Conservation (phyloP, 2,888 invertebrate species). For the Eurytoma adleriae region DNA sequence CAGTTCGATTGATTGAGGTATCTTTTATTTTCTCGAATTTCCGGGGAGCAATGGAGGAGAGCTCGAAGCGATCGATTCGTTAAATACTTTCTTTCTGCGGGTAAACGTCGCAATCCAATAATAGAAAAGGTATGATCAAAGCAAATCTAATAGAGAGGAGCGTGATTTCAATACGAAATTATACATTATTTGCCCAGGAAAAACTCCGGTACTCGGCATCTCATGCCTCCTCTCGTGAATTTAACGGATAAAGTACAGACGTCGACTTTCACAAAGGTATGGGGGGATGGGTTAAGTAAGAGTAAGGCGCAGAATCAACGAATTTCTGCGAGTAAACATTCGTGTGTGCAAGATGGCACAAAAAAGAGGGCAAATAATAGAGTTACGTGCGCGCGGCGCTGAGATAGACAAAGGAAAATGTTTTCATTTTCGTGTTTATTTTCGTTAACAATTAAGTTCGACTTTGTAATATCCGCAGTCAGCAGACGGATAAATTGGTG, state of each 20-base stretch:
- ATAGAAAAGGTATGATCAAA: conserved; percentile 35
- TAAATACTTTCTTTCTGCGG: no score
- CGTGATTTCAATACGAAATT: conserved; percentile 51
- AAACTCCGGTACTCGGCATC: conserved; percentile 2
- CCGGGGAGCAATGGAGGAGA: no score
- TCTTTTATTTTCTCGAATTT: no score
- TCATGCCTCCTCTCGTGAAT: conserved; percentile 42
- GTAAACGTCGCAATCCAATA: conserved; percentile 25
- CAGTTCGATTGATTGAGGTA: no score
- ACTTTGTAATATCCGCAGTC: no score
- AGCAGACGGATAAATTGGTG: no score
- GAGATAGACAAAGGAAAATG: neutral
- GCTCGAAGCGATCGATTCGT: no score
- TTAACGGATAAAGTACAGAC: conserved; percentile 37
- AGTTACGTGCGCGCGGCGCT: neutral
- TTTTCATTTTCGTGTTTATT: no score
- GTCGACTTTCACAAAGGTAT: neutral
- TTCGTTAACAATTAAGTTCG: no score
- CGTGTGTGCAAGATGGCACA: neutral
- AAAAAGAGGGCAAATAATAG: conserved; percentile 18
- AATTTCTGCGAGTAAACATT: neutral
- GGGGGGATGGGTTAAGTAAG: neutral
- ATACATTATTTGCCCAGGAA: conserved; percentile 37
- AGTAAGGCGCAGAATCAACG: neutral
- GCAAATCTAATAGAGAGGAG: conserved; percentile 43